Conservation (phyloP, 2,888 invertebrate species). For the Acrobasis suavella region DNA sequence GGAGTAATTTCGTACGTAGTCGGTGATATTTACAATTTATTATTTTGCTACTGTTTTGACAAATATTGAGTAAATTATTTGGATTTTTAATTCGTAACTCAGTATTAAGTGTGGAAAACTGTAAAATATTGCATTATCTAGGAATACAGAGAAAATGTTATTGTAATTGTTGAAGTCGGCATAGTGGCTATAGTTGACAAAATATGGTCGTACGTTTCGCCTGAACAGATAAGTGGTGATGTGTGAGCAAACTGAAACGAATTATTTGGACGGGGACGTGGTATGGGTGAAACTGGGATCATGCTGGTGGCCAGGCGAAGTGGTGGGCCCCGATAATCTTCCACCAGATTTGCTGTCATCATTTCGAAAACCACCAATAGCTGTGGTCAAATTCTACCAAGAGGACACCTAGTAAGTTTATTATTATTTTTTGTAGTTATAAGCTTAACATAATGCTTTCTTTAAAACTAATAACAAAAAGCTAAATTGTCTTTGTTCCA, state of each 20-base stretch:
- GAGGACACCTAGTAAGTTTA: slow-evolving; percentile 90
- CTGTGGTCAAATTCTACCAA: slow-evolving; percentile 92
- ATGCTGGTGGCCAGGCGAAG: slow-evolving; percentile 94
- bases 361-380: slow-evolving; percentile 88
- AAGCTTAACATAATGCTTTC: background rate
- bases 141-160: slow-evolving; percentile 51
- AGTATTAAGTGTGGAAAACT: slow-evolving; percentile 40
- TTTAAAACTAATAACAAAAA: background rate
- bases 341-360: slow-evolving; percentile 86
- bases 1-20: slow-evolving; percentile 78
- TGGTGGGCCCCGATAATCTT: slow-evolving; percentile 84
- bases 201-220: slow-evolving; percentile 78
- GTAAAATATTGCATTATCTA: slow-evolving; percentile 37
- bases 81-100: slow-evolving; percentile 37
- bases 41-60: slow-evolving; percentile 78
- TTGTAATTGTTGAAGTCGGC: slow-evolving; percentile 65
- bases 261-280: slow-evolving; percentile 88
- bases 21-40: slow-evolving; percentile 78
- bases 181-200: slow-evolving; percentile 63
- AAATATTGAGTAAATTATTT: slow-evolving; percentile 53
- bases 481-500: background rate
- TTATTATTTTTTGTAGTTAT: background rate
- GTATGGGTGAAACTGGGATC: slow-evolving; percentile 93
- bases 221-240: slow-evolving; percentile 79
- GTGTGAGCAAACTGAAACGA: slow-evolving; percentile 87